These are phyloP conservation scores for Ascaphus truei DNA, from an alignment of 2,113 vertebrate genomes.

Conservation along the genomic window DNA sequence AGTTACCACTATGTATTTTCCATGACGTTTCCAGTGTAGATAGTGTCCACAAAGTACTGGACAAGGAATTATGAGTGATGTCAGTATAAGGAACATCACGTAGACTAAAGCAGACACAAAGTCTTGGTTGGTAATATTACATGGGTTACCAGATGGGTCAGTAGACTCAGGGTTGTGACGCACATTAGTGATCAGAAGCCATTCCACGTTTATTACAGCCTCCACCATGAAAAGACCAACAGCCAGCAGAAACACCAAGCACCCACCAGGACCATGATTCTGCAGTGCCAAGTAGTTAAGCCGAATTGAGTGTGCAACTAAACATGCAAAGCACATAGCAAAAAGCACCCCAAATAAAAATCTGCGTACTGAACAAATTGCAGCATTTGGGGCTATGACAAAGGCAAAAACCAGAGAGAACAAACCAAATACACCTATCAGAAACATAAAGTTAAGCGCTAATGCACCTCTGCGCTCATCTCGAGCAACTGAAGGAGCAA, in stretches of 20 bases:
- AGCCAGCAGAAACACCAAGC: constrained; percentile 20
- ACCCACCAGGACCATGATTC: constrained; percentile 23
- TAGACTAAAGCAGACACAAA: constrained; percentile 28
- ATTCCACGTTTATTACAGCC: constrained; percentile 24
- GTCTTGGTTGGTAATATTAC: constrained; percentile 26
- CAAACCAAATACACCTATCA: constrained; percentile 5
- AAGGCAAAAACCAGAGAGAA: constrained; percentile 28
- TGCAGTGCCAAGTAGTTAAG: constrained; percentile 19
- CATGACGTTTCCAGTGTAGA: constrained; percentile 25
- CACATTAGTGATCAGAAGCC: constrained; percentile 30
- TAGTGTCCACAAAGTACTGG: constrained; percentile 24
- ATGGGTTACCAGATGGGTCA: background rate
- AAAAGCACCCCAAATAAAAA: constrained; percentile 28
- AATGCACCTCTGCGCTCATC: constrained; percentile 19
- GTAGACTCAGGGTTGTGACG: background rate
- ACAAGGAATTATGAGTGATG: constrained; percentile 12
- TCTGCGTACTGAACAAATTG: constrained; percentile 4
- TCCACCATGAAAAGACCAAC: constrained; percentile 30
- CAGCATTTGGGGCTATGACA: background rate
- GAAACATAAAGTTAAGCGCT: constrained; percentile 14
- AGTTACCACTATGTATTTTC: constrained; percentile 42
- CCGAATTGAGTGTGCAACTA: constrained; percentile 24
- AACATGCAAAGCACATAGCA: constrained; percentile 26
- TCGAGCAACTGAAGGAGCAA: constrained; percentile 5
- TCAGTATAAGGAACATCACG: constrained; percentile 24